These are phyloP conservation scores for Pontoporia blainvillei DNA, from an alignment of 2,113 vertebrate species.

Conservation along the genomic window DNA sequence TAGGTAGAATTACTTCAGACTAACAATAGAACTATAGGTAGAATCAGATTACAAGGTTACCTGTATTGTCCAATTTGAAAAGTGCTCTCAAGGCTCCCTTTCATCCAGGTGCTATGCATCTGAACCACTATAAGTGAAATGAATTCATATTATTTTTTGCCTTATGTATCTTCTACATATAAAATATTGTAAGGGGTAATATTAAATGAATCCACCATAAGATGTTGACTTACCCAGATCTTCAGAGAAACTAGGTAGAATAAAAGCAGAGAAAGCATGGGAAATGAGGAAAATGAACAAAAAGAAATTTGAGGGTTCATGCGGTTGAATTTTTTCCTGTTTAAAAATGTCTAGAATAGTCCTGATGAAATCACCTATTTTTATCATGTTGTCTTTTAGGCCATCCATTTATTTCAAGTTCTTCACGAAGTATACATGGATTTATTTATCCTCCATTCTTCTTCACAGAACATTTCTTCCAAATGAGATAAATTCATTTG, in stretches of 20 bases:
- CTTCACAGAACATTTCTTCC: background rate
- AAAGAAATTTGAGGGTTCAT: background rate
- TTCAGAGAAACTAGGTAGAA: background rate
- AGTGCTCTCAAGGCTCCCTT: background rate
- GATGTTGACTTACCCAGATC: background rate
- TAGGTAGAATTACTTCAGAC: background rate
- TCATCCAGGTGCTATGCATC: background rate
- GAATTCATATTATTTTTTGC: background rate
- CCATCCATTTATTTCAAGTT: background rate
- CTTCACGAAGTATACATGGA: background rate
- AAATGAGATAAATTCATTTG: background rate
- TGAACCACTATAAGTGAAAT: background rate
- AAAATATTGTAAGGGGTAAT: background rate
- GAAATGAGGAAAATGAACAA: background rate
- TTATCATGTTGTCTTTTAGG: background rate
- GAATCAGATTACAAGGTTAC: background rate
- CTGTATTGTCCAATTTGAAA: background rate
- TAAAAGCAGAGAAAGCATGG: background rate
- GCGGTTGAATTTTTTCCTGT: background rate
- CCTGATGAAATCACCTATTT: background rate
- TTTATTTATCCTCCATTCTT: background rate
- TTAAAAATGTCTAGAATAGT: background rate
- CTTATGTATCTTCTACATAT: background rate
- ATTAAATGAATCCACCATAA: background rate
- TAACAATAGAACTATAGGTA: background rate